These are phyloP conservation scores for Hypocryptadius cinnamomeus DNA, from an alignment of 2,113 vertebrate genomes.

Conservation along the genomic window DNA sequence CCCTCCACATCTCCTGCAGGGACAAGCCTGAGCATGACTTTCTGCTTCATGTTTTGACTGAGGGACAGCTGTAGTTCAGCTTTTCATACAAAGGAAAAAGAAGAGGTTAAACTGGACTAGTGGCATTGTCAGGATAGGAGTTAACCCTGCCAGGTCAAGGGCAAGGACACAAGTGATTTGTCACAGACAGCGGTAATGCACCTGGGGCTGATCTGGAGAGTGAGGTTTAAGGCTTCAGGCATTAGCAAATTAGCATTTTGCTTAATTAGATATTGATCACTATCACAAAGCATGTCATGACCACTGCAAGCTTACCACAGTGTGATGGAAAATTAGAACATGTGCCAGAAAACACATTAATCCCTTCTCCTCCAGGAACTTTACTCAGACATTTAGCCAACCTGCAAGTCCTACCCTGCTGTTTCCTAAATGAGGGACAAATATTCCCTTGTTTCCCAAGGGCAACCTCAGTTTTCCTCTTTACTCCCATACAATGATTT, in stretches of 20 bases:
- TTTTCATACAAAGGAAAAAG: neutral
- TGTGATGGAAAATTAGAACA: neutral
- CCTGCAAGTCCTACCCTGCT: neutral
- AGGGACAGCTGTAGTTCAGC: neutral
- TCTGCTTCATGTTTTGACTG: neutral
- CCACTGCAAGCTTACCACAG: neutral
- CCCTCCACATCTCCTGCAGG: neutral
- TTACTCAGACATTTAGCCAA: neutral
- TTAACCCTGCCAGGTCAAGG: neutral
- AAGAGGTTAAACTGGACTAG: neutral
- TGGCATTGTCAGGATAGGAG: neutral
- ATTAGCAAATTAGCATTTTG: conserved; percentile 45
- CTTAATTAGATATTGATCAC: conserved; percentile 64
- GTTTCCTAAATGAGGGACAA: neutral
- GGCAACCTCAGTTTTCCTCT: neutral
- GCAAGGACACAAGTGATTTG: neutral
- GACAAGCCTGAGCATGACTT: accelerated
- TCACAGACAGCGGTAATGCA: neutral
- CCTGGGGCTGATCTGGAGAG: neutral
- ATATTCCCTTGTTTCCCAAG: neutral
- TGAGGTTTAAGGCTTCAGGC: conserved; percentile 26
- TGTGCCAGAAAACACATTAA: neutral
- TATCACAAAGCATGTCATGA: neutral
- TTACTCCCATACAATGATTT: neutral
- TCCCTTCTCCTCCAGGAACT: neutral